Evolutionary conservation across 2,888 invertebrate species (phyloP).

Genomic region (Folsomia manolachei): DNA sequence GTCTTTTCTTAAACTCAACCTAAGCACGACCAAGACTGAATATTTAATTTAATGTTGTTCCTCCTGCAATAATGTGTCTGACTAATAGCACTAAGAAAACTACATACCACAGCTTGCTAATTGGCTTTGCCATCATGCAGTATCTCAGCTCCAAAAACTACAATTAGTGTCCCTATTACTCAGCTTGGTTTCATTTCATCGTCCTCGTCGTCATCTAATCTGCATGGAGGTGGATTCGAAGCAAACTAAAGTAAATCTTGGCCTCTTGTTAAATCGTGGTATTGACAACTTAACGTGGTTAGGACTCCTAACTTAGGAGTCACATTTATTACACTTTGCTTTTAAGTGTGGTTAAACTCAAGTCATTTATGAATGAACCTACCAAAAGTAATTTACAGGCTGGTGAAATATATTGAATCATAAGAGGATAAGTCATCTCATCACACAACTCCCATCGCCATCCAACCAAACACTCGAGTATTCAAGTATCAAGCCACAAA

Average conservation of each 20-base stretch:
- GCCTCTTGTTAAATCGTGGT: too few species aligned
- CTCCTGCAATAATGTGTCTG: neutral
- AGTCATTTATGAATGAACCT: too few species aligned
- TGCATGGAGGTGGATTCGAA: too few species aligned
- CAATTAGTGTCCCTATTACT: slow-evolving; percentile 1
- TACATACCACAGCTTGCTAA: neutral
- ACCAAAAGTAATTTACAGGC: too few species aligned
- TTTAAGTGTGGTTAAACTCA: too few species aligned
- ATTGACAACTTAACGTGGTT: too few species aligned
- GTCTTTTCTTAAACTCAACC: neutral
- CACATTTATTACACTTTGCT: too few species aligned
- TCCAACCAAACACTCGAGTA: neutral
- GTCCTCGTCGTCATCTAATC: neutral
- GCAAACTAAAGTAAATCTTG: too few species aligned
- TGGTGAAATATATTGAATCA: too few species aligned
- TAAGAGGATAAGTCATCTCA: neutral
- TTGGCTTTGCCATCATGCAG: slow-evolving; percentile 7
- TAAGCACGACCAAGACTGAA: neutral
- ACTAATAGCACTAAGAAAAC: neutral
- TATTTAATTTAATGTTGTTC: neutral
- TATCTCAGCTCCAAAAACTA: neutral
- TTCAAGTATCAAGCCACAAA: neutral
- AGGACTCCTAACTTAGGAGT: too few species aligned
- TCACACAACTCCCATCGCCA: neutral
- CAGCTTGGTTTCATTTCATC: neutral